Base-by-base conservation (phyloP, 2,888 invertebrate species). In the Lasioglossum zephyrum region DNA sequence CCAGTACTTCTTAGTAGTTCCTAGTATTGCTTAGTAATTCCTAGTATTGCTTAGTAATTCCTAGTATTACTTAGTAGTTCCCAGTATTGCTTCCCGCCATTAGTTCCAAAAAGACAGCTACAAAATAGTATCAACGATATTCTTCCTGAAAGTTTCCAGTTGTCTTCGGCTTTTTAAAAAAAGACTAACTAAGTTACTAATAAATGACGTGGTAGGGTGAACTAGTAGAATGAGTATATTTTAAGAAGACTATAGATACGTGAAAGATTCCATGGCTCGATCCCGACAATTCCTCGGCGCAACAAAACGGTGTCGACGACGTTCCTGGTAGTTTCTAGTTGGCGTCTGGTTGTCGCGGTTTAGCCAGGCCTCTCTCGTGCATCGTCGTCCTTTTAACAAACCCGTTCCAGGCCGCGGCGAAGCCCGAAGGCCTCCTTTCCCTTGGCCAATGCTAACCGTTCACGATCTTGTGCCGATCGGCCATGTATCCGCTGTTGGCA, bases 321-420 rank as follows among this genome's bases (percentile, higher is more conserved):
- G 63, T 63, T 63, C 63, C 63, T 31, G 63, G 63, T 63, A 63
- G 63, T 63, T 63, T 63, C 63, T 63, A 63, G 63, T 63, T 63
- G 31, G 84, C 57, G 78, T 78, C 70, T 84, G 84, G 84, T 78
- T 78, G 84, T 74, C 78, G 84, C 70, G 78, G 84, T 85, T 57
- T 39, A 36, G 39, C 69, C 36, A 31, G 63, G 72, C 75, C 57
- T 79, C 85, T 70, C 75, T 39, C 69, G 66, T 49, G 73, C 57
- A 36, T 31, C 84, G 85, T 39, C 79, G 79, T 75, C 79, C 79
- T 85, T 85, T 85, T 85, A 84, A 84, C 84, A 84, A 84, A 84
- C 84, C 47, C 78, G 84, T 84, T 84, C 78, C 44, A 47, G 66
- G 83, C 84, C 83, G 76, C 41, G 69, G 77, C 83, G 73, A 57